Percentiles rank a stretch among this genome's conserved stretches.
Conservation (phyloP, 1,140 invertebrate species). For the Ericerus pela region DNA sequence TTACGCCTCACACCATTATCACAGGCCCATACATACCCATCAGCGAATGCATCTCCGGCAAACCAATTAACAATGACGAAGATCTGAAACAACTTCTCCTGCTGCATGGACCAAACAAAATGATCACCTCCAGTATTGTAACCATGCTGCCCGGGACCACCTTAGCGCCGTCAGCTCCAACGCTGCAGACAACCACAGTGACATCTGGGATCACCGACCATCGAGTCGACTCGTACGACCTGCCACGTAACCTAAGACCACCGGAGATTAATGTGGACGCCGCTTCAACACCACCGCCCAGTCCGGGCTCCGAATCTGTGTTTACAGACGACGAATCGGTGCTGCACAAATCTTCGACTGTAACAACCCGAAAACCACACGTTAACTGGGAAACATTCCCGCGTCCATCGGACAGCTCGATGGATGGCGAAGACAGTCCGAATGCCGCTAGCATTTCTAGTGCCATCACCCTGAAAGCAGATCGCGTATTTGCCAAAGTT, state of each 20-base stretch:
- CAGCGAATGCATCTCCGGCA: slow-evolving; percentile 79
- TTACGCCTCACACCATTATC: slow-evolving; percentile 39
- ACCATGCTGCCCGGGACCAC: not conserved
- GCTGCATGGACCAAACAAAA: slow-evolving; percentile 2
- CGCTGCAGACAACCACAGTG: not conserved
- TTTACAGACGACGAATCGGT: slow-evolving; percentile 42
- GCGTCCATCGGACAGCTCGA: slow-evolving; percentile 36
- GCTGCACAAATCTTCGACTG: slow-evolving; percentile 8
- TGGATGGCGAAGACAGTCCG: slow-evolving; percentile 32
- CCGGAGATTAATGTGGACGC: slow-evolving; percentile 20
- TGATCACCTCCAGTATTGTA: not conserved
- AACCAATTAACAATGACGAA: slow-evolving; percentile 32
- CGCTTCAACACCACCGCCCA: slow-evolving; percentile 33
- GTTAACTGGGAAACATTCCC: slow-evolving; percentile 43
- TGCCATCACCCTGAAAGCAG: slow-evolving; percentile 11
- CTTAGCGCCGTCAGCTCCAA: too few relatives aligned
- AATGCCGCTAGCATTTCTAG: not conserved
- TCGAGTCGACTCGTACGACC: slow-evolving; percentile 35
- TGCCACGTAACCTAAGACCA: slow-evolving; percentile 32
- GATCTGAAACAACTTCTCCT: slow-evolving; percentile 17
- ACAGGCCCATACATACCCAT: slow-evolving; percentile 64
- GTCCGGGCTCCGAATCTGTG: slow-evolving; percentile 39
- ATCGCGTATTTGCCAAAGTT: slow-evolving; percentile 16
- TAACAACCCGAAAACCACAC: slow-evolving; percentile 18
- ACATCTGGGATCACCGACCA: not conserved